These are phyloP conservation scores for Diarsia brunnea DNA, from an alignment of 2,888 invertebrate species.

Conservation along the genomic window DNA sequence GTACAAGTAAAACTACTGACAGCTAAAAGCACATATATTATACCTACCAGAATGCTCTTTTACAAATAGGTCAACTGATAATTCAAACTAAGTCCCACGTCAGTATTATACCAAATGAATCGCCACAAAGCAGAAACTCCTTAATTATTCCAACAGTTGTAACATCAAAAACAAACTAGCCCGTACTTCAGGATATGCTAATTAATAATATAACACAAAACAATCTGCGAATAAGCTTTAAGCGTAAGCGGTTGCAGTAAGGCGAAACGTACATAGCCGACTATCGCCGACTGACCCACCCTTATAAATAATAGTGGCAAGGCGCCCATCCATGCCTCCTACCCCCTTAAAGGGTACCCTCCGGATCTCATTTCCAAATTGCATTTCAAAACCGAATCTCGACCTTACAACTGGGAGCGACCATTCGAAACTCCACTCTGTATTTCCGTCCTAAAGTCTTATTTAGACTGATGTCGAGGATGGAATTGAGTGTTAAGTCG, in stretches of 20 bases:
- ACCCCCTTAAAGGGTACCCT: constrained; percentile 87
- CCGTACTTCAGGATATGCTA: constrained; percentile 71
- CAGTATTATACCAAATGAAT: constrained; percentile 8
- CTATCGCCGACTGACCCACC: constrained; percentile 89
- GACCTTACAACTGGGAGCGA: constrained; percentile 81
- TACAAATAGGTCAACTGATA: not conserved
- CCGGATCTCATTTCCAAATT: constrained; percentile 91
- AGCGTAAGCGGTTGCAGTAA: constrained; percentile 79
- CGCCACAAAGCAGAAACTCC: constrained; percentile 20
- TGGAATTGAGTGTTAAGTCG: constrained; percentile 80
- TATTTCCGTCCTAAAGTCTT: constrained; percentile 66
- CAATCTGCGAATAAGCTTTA: constrained; percentile 82
- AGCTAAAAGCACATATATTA: too few species aligned
- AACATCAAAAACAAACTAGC: constrained; percentile 65
- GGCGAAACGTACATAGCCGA: constrained; percentile 72
- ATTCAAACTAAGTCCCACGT: not conserved
- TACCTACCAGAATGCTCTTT: not conserved
- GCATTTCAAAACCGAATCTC: constrained; percentile 89
- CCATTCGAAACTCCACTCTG: constrained; percentile 70
- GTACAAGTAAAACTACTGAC: too few species aligned
- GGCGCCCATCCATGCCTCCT: constrained; percentile 81
- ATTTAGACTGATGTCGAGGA: constrained; percentile 64
- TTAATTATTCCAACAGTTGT: constrained; percentile 65
- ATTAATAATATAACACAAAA: constrained; percentile 85
- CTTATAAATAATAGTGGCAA: constrained; percentile 91